Conservation (phyloP, 2,888 invertebrate genomes). For the Colletes collaris region DNA sequence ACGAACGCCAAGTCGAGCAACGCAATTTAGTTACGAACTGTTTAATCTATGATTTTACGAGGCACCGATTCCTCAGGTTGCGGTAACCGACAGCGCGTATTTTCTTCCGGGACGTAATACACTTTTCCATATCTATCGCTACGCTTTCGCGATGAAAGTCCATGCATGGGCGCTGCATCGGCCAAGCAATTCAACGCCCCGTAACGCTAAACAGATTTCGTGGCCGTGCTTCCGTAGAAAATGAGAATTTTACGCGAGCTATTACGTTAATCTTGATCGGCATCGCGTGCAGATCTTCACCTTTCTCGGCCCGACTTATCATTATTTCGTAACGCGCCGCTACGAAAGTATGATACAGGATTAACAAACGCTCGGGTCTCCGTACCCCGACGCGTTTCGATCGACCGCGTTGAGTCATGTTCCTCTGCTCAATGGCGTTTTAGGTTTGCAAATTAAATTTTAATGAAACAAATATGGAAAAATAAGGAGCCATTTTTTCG, state of each 20-base stretch:
- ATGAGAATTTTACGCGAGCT: background rate
- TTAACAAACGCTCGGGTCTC: background rate
- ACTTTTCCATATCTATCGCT: slow-evolving; percentile 56
- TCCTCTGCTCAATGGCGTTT: no score
- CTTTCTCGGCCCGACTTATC: slow-evolving; percentile 1
- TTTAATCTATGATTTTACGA: slow-evolving; percentile 68
- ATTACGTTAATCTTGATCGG: slow-evolving; percentile 29
- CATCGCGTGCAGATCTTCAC: slow-evolving; percentile 18
- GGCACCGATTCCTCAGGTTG: slow-evolving; percentile 60
- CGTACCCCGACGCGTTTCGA: no score
- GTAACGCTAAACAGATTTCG: slow-evolving; percentile 45
- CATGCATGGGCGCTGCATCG: slow-evolving; percentile 20
- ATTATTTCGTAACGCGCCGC: slow-evolving; percentile 22
- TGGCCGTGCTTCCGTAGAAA: slow-evolving; percentile 42
- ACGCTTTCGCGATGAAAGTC: slow-evolving; percentile 72
- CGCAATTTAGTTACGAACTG: slow-evolving; percentile 66
- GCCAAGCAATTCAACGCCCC: slow-evolving; percentile 18
- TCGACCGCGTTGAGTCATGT: background rate
- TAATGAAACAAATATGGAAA: no score
- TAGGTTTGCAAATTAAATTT: no score
- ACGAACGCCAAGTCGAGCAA: slow-evolving; percentile 20
- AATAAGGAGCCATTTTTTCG: no score
- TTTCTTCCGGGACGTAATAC: slow-evolving; percentile 67
- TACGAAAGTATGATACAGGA: slow-evolving; percentile 10
- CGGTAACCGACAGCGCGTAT: slow-evolving; percentile 56